Percentiles rank a stretch among this genome's conserved stretches.
Conservation (phyloP, 2,888 invertebrate genomes). For the Limenitis camilla region DNA sequence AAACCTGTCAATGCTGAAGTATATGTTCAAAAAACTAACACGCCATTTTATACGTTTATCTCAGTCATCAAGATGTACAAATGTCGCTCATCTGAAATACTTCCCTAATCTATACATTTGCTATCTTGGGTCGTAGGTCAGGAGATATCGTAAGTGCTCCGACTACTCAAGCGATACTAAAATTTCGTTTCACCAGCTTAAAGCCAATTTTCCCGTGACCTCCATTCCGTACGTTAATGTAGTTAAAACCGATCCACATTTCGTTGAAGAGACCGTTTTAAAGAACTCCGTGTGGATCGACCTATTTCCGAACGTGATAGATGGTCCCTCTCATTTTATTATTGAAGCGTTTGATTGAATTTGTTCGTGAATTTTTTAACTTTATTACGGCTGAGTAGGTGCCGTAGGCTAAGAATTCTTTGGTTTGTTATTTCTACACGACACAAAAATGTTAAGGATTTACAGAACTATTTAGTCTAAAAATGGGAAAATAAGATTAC, state of each 20-base stretch:
- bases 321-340: conserved; percentile 42
- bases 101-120: conserved; percentile 51
- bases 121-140: conserved; percentile 62
- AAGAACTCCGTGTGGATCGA: conserved; percentile 41
- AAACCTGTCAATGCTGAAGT: neutral
- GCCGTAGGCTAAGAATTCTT: conserved; percentile 8
- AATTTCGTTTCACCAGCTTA: conserved; percentile 31
- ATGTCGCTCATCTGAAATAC: conserved; percentile 29
- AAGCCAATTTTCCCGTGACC: conserved; percentile 39
- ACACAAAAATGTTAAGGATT: conserved; percentile 8
- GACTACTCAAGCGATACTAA: conserved; percentile 30
- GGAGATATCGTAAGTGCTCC: conserved; percentile 51
- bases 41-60: conserved; percentile 43
- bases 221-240: conserved; percentile 22
- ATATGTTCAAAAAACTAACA: neutral
- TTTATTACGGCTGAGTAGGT: conserved; percentile 16
- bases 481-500: too few relatives aligned
- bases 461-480: neutral
- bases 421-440: conserved; percentile 11
- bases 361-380: conserved; percentile 22
- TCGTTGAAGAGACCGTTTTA: conserved; percentile 33
- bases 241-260: conserved; percentile 38
- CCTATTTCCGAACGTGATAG: conserved; percentile 52
- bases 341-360: conserved; percentile 32
- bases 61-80: conserved; percentile 39